These are phyloP conservation scores for Tipula confusa DNA, from an alignment of 2,888 invertebrate genomes.

Conservation along the genomic window DNA sequence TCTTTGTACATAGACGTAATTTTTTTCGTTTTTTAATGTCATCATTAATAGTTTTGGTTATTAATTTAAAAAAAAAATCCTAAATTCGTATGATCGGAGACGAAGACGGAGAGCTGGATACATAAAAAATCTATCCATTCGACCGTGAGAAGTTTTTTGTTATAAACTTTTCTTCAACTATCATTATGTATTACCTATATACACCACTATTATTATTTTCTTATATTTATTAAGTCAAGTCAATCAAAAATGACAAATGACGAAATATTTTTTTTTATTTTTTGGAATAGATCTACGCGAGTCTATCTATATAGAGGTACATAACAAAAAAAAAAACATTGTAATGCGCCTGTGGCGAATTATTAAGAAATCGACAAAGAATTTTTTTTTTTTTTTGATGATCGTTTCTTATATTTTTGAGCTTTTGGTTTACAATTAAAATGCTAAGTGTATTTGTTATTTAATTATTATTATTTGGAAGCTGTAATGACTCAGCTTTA, in stretches of 20 bases:
- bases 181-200: not conserved
- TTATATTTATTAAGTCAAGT: slow-evolving; percentile 3
- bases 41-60: slow-evolving; percentile 3
- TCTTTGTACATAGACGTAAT: not conserved
- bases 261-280: no score
- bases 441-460: slow-evolving; percentile 16
- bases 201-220: not conserved
- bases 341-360: not conserved
- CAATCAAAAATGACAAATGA: slow-evolving; percentile 20
- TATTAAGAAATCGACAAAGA: slow-evolving; percentile 20
- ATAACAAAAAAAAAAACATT: not conserved
- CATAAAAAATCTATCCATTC: not conserved
- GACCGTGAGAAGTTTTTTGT: slow-evolving; percentile 25
- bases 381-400: slow-evolving; percentile 20
- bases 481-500: slow-evolving; percentile 20
- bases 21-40: not conserved
- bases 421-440: not conserved
- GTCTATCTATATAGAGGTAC: not conserved
- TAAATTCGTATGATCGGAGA: not conserved
- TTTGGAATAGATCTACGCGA: slow-evolving; percentile 14
- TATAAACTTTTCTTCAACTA: not conserved
- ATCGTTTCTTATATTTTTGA: not conserved
- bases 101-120: not conserved
- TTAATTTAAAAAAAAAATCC: not conserved
- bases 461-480: not conserved